Evolutionary conservation across 2,888 invertebrate genomes (phyloP).

Genomic region (Chrysolina americana): DNA sequence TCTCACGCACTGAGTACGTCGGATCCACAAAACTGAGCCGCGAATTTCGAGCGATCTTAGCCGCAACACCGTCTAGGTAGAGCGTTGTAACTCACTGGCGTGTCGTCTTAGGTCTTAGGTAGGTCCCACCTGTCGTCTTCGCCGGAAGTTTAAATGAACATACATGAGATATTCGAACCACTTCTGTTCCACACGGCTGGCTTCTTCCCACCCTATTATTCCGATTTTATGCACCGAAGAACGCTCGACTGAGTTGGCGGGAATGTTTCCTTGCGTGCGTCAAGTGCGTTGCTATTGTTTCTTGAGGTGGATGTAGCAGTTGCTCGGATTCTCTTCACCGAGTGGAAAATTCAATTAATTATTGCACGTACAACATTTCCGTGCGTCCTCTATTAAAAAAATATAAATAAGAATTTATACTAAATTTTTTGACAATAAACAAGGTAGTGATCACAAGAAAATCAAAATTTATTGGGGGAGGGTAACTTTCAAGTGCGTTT

Average conservation of each 20-base stretch:
- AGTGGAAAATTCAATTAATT: background rate
- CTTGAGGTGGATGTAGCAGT: background rate
- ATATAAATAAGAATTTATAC: too few species aligned
- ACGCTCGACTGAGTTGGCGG: conserved; percentile 48
- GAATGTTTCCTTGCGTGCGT: conserved; percentile 44
- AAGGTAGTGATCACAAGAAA: too few species aligned
- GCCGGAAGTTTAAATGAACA: conserved; percentile 51
- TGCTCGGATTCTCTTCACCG: background rate
- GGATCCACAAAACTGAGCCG: background rate
- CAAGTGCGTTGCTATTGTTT: conserved; percentile 37
- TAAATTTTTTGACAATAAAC: too few species aligned
- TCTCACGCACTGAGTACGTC: background rate
- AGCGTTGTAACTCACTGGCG: conserved; percentile 20
- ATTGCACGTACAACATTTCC: too few species aligned
- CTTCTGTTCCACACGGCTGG: conserved; percentile 53
- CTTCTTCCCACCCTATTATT: conserved; percentile 54
- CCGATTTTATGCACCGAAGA: conserved; percentile 42
- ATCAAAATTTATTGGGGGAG: too few species aligned
- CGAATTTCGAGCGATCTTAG: conserved; percentile 25
- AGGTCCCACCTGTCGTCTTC: conserved; percentile 51
- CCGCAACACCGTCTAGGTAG: conserved; percentile 33
- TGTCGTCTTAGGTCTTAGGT: conserved; percentile 27
- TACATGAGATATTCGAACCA: conserved; percentile 53
- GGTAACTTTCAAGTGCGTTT: too few species aligned
- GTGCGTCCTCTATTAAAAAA: too few species aligned